A percentile compares a stretch with the other conserved stretches of the same genome.
Conservation (phyloP, 2,113 vertebrate genomes). For the Motacilla alba region DNA sequence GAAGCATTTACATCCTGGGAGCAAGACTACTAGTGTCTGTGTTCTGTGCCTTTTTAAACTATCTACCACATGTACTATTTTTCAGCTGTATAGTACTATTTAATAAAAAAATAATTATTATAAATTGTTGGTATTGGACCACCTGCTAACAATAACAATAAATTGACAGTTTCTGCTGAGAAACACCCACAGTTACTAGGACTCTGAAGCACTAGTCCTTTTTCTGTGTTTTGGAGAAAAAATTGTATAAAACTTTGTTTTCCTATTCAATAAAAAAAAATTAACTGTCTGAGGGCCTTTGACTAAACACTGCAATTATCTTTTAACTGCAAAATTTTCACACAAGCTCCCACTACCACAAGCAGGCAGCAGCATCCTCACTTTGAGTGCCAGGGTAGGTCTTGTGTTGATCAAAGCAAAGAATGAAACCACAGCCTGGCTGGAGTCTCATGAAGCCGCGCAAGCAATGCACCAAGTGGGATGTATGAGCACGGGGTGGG, state of each 20-base stretch:
- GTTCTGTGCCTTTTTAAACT: not conserved
- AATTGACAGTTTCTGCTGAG: not conserved
- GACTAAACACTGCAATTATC: not conserved
- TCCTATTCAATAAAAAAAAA: not conserved
- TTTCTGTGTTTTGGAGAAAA: not conserved
- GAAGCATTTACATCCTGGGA: not conserved
- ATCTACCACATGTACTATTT: not conserved
- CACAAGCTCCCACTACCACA: not conserved
- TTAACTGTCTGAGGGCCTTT: not conserved
- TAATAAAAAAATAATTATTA: not conserved
- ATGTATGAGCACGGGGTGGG: fast-evolving
- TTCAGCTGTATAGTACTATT: not conserved
- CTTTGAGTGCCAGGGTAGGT: not conserved
- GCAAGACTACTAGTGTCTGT: not conserved
- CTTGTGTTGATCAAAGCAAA: not conserved
- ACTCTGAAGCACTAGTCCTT: not conserved
- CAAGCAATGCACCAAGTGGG: fast-evolving
- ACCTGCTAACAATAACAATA: not conserved
- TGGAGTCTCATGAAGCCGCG: not conserved
- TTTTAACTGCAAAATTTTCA: not conserved
- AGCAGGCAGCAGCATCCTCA: not conserved
- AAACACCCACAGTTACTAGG: not conserved
- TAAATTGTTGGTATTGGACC: not conserved
- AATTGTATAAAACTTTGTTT: not conserved
- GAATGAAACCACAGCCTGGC: not conserved